phyloP scores from a whole-genome alignment of 2,888 invertebrate species.

The Aspidiotus destructor region DNA sequence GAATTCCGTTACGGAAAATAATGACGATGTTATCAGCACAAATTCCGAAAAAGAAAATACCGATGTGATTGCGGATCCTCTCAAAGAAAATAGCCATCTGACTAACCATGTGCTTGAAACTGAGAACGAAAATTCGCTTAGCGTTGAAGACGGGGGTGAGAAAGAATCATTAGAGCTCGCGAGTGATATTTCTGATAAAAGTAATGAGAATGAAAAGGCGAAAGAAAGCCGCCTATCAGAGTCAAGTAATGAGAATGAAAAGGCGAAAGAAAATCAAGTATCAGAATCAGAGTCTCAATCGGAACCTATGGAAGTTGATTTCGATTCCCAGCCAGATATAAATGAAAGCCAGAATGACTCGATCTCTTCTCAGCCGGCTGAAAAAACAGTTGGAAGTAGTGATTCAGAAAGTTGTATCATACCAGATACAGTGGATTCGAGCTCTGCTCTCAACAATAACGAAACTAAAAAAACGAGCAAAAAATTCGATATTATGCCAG shows the following conservation, averaged over 20 bases:
- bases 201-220: not conserved
- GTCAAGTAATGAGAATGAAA: not conserved
- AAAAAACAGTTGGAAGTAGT: not conserved
- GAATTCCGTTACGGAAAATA: too few species aligned
- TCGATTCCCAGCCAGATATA: not conserved
- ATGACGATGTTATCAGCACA: too few species aligned
- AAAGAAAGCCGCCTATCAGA: not conserved
- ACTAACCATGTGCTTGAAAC: too few species aligned
- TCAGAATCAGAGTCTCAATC: not conserved
- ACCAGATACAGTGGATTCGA: constrained; percentile 13
- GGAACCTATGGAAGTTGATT: constrained; percentile 5
- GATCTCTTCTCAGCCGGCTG: not conserved
- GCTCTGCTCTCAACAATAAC: not conserved
- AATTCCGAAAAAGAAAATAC: too few species aligned
- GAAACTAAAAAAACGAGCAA: not conserved
- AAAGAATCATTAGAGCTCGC: too few species aligned
- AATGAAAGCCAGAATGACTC: not conserved
- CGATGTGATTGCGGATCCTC: too few species aligned
- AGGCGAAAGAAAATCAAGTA: not conserved
- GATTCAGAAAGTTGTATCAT: constrained; percentile 25
- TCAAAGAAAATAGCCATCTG: too few species aligned
- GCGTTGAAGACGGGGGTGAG: too few species aligned
- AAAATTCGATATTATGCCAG: constrained; percentile 27
- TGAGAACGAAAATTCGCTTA: too few species aligned
- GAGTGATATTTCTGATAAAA: not conserved